Percentiles rank a stretch among this genome's conserved stretches.
Conservation (phyloP, 2,888 invertebrate species). For the Eristalis tenax region DNA sequence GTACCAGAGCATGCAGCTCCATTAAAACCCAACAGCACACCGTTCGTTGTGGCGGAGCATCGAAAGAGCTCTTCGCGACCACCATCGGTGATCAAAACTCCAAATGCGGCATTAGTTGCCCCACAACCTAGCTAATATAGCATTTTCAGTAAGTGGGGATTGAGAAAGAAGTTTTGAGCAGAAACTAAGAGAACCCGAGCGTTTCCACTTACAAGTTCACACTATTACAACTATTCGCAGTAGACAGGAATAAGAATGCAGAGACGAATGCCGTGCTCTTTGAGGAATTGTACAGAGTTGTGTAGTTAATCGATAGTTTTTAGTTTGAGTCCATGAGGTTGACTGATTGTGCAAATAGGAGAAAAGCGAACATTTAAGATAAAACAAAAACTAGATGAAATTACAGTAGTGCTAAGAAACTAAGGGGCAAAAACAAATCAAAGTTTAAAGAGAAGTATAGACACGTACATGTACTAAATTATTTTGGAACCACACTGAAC, state of each 20-base stretch:
- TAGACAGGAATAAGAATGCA: neutral
- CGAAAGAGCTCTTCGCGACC: conserved; percentile 72
- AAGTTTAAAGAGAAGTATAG: conserved; percentile 16
- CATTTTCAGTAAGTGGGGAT: conserved; percentile 72
- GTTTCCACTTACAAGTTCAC: conserved; percentile 65
- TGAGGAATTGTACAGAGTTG: conserved; percentile 56
- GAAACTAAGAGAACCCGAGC: conserved; percentile 33
- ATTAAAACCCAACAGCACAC: conserved; percentile 41
- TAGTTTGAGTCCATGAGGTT: conserved; percentile 35
- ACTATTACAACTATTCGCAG: conserved; percentile 50
- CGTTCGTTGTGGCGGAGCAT: conserved; percentile 61
- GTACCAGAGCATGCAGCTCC: conserved; percentile 72
- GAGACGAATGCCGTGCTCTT: conserved; percentile 27
- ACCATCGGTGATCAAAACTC: conserved; percentile 73
- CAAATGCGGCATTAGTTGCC: conserved; percentile 73
- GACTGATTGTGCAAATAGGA: conserved; percentile 60
- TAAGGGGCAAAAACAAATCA: conserved; percentile 21
- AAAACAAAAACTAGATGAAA: conserved; percentile 14
- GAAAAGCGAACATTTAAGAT: conserved; percentile 5
- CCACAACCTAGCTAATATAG: conserved; percentile 76
- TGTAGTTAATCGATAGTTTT: conserved; percentile 42
- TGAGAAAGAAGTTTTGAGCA: conserved; percentile 69
- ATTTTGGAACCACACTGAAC: conserved; percentile 17
- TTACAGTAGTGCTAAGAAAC: conserved; percentile 18
- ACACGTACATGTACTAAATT: conserved; percentile 19